phyloP scores from a whole-genome alignment of 2,888 invertebrate species.

The Acronicta psi region DNA sequence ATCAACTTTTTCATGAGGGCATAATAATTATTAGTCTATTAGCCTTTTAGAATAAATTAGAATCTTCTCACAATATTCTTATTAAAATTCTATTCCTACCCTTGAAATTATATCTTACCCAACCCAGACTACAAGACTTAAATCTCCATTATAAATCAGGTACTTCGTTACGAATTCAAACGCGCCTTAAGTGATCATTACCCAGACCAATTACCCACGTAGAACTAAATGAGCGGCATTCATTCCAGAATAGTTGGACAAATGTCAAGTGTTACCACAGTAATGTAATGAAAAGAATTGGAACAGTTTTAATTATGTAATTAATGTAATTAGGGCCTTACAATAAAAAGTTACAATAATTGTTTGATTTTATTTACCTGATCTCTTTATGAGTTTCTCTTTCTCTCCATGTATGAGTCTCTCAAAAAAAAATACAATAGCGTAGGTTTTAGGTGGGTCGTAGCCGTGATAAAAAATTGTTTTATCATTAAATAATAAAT shows the following conservation, averaged over 20 bases:
- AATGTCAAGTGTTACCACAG: conserved; percentile 37
- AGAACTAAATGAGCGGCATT: conserved; percentile 45
- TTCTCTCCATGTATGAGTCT: no score
- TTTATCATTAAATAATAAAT: no score
- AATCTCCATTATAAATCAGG: conserved; percentile 38
- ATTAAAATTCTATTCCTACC: neutral
- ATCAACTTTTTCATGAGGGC: no score
- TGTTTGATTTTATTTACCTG: no score
- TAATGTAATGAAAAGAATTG: conserved; percentile 39
- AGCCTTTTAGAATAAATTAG: no score
- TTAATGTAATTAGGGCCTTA: conserved; percentile 24
- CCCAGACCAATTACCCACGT: conserved; percentile 51
- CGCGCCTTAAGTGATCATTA: conserved; percentile 53
- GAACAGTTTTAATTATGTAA: conserved; percentile 34
- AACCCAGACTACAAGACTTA: conserved; percentile 7
- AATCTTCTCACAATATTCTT: neutral
- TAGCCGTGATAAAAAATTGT: no score
- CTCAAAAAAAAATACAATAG: no score
- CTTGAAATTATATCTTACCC: conserved; percentile 6
- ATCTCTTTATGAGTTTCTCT: no score
- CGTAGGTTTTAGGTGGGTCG: neutral
- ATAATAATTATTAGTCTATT: no score
- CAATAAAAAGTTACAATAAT: neutral
- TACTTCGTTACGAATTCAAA: conserved; percentile 47
- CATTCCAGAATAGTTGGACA: conserved; percentile 49